A percentile compares a stretch with the other conserved stretches of the same genome.
Conservation (phyloP, 2,797 vertebrate genomes). For the Pseudomugil gertrudae region DNA sequence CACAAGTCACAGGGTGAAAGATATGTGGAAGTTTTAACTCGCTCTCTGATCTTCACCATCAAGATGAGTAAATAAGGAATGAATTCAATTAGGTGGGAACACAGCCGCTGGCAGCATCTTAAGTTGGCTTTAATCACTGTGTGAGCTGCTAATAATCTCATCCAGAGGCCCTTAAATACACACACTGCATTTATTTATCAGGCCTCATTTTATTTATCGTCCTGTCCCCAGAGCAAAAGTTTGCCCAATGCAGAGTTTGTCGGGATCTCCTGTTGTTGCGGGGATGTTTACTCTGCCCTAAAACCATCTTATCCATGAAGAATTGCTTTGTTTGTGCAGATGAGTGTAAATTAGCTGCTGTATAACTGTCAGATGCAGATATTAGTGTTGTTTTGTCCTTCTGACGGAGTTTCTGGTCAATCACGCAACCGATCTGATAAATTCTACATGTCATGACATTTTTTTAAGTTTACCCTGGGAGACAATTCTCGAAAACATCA, state of each 20-base stretch:
- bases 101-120: conserved; percentile 70
- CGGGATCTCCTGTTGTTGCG: conserved; percentile 26
- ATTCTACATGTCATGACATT: conserved; percentile 61
- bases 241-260: conserved; percentile 23
- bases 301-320: conserved; percentile 53
- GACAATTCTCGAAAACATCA: conserved; percentile 44
- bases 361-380: conserved; percentile 22
- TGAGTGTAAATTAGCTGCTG: conserved; percentile 49
- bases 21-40: conserved; percentile 62
- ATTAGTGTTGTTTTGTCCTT: conserved; percentile 36
- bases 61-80: conserved; percentile 81
- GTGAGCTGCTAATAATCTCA: conserved; percentile 77
- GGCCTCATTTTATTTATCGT: conserved; percentile 53
- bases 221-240: conserved; percentile 49
- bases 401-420: conserved; percentile 23
- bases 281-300: conserved; percentile 52
- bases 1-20: conserved; percentile 45
- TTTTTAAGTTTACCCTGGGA: conserved; percentile 66
- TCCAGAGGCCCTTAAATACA: conserved; percentile 62
- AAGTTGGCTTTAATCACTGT: conserved; percentile 75
- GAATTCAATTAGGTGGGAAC: conserved; percentile 80
- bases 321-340: conserved; percentile 62
- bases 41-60: conserved; percentile 59
- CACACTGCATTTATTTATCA: conserved; percentile 65
- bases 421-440: conserved; percentile 49